Conservation (phyloP, 2,888 invertebrate species). For the Agelastica alni region DNA sequence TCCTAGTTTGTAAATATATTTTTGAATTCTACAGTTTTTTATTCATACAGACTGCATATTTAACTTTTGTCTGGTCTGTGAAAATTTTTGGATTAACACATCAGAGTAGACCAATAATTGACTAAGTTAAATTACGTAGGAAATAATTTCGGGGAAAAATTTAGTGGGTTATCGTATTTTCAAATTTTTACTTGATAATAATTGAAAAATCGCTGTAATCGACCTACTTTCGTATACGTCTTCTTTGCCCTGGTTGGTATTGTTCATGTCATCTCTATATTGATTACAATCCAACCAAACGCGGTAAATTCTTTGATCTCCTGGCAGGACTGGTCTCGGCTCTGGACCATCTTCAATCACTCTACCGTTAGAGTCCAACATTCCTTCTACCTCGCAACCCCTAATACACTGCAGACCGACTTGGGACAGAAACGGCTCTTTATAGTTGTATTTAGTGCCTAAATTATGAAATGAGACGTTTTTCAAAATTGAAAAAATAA, state of each 20-base stretch:
- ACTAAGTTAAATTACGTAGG: no score
- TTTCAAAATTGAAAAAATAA: background rate
- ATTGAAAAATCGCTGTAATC: no score
- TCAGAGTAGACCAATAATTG: no score
- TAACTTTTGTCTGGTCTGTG: no score
- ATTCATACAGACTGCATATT: no score
- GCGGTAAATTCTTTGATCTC: slow-evolving; percentile 89
- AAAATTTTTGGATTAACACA: no score
- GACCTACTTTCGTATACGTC: slow-evolving; percentile 59
- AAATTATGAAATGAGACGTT: background rate
- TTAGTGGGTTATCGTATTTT: no score
- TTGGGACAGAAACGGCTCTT: slow-evolving; percentile 87
- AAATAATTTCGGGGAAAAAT: no score
- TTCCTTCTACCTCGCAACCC: slow-evolving; percentile 98
- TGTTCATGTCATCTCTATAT: slow-evolving; percentile 90
- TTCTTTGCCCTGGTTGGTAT: slow-evolving; percentile 77
- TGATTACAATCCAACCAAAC: slow-evolving; percentile 97
- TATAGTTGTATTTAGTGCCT: slow-evolving; percentile 80
- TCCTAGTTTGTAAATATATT: no score
- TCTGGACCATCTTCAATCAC: slow-evolving; percentile 97
- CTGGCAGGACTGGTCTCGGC: slow-evolving; percentile 82
- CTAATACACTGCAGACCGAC: slow-evolving; percentile 90
- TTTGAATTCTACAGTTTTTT: no score
- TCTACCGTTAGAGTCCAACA: slow-evolving; percentile 92
- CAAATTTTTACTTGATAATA: no score